These are phyloP conservation scores for Holothuria leucospilota DNA, from an alignment of 53 echinoderm and acorn worm species.

Conservation along the genomic window DNA sequence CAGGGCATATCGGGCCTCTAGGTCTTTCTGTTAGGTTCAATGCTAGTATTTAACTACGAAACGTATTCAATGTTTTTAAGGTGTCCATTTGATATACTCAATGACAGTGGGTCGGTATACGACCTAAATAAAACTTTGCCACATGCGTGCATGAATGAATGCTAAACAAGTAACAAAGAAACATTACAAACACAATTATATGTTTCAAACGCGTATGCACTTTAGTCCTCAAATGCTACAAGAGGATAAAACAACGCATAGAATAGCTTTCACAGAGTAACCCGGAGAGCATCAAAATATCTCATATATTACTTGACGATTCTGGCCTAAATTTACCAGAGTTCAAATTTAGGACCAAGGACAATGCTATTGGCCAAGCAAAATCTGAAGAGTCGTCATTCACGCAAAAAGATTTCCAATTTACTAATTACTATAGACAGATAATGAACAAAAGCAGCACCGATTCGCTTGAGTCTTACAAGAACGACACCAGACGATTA, in stretches of 20 bases:
- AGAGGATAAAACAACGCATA: not conserved
- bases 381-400: not conserved
- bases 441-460: not conserved
- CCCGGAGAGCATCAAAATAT: not conserved
- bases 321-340: not conserved
- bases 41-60: slow-evolving; percentile 9
- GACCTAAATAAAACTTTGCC: not conserved
- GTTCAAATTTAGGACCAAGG: too few species aligned
- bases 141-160: slow-evolving; percentile 7
- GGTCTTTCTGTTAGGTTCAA: slow-evolving; percentile 13
- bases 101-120: not conserved
- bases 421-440: not conserved
- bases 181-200: slow-evolving; percentile 6
- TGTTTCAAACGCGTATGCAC: not conserved
- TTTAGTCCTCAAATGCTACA: not conserved
- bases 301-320: not conserved
- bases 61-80: not conserved
- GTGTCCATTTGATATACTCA: not conserved
- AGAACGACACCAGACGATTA: not conserved
- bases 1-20: too few species aligned
- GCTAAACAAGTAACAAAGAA: not conserved
- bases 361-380: too few species aligned
- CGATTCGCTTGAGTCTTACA: not conserved
- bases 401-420: not conserved
- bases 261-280: not conserved